Evolutionary conservation across 2,797 vertebrate species (phyloP).

Genomic region (Sphenodon punctatus): DNA sequence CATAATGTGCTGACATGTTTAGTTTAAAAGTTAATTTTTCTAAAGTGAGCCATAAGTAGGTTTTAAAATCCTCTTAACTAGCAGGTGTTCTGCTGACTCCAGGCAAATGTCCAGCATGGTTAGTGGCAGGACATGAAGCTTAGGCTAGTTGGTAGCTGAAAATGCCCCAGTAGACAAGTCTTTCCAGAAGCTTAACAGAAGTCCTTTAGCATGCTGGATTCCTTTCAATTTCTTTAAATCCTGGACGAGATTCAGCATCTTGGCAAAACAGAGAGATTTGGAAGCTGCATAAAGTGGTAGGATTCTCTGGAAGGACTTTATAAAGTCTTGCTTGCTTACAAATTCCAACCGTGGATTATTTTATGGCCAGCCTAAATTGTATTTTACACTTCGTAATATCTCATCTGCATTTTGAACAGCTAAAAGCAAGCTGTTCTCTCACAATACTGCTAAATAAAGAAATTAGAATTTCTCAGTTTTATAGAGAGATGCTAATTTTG

Average conservation of each 20-base stretch:
- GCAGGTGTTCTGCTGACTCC: not conserved
- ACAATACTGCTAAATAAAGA: constrained; percentile 37
- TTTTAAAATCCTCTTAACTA: not conserved
- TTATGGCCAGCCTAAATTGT: not conserved
- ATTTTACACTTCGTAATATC: constrained; percentile 9
- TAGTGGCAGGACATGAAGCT: rapidly evolving
- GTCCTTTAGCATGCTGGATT: not conserved
- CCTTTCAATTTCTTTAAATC: not conserved
- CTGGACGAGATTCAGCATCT: not conserved
- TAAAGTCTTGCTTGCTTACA: constrained; percentile 8
- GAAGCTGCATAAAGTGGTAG: not conserved
- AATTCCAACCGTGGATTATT: constrained; percentile 11
- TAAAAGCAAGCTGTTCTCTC: constrained; percentile 39
- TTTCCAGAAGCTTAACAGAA: rapidly evolving
- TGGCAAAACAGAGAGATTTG: not conserved
- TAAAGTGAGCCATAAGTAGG: rapidly evolving
- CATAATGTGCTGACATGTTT: not conserved
- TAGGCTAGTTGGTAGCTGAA: not conserved
- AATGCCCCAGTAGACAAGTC: rapidly evolving
- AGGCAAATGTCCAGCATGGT: not conserved
- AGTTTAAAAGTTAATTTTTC: not conserved
- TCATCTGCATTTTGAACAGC: constrained; percentile 28
- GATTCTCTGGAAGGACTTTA: not conserved
- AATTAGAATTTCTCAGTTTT: constrained; percentile 50
- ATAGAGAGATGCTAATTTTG: constrained; percentile 36